A percentile compares a stretch with the other conserved stretches of the same genome.
These are phyloP conservation scores for Drosophila anceps DNA, from an alignment of 2,888 invertebrate genomes.

Conservation along the genomic window DNA sequence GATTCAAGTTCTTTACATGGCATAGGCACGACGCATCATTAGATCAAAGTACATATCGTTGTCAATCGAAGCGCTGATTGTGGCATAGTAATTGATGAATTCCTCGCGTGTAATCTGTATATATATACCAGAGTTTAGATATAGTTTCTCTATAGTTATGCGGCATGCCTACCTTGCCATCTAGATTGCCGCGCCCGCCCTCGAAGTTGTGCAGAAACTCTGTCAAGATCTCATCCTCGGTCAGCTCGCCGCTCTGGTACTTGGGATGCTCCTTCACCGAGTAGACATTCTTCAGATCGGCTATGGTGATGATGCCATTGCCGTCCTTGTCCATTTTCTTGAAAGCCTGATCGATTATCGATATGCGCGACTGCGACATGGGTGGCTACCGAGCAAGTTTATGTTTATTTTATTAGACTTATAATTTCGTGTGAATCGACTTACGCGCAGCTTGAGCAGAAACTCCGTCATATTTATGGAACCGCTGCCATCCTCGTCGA, in stretches of 20 bases:
- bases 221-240: slow-evolving; percentile 92
- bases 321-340: slow-evolving; percentile 94
- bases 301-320: slow-evolving; percentile 92
- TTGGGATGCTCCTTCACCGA: slow-evolving; percentile 93
- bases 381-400: slow-evolving; percentile 88
- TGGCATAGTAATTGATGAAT: slow-evolving; percentile 96
- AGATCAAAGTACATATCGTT: slow-evolving; percentile 97
- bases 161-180: slow-evolving; percentile 89
- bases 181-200: slow-evolving; percentile 87
- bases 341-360: slow-evolving; percentile 93
- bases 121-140: neutral
- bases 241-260: slow-evolving; percentile 94
- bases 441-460: slow-evolving; percentile 92
- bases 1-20: slow-evolving; percentile 88
- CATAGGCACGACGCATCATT: slow-evolving; percentile 97
- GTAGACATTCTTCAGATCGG: slow-evolving; percentile 92
- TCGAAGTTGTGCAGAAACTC: slow-evolving; percentile 95
- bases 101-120: slow-evolving; percentile 95
- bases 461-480: slow-evolving; percentile 96
- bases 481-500: slow-evolving; percentile 94
- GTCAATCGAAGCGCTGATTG: slow-evolving; percentile 97
- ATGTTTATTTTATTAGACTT: neutral
- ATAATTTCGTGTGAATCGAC: slow-evolving; percentile 58
- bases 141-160: too few species aligned
- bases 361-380: slow-evolving; percentile 90